Conservation (phyloP, 2,797 vertebrate genomes). For the Notolepis coatsorum region DNA sequence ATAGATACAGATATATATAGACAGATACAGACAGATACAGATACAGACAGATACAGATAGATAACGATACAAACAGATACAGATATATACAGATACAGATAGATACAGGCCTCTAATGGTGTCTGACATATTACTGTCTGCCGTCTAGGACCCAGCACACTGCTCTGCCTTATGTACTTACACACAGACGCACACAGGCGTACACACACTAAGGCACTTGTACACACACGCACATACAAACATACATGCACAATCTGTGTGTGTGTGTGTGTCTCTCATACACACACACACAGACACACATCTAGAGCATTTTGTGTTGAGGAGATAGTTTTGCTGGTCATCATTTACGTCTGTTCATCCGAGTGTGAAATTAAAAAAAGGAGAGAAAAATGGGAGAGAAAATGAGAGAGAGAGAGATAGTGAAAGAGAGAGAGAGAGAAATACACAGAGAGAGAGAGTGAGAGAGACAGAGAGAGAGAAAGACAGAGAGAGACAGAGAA, state of each 20-base stretch:
- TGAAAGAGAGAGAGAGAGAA: constrained; percentile 2
- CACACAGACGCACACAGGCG: constrained; percentile 1
- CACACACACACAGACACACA: constrained; percentile 20
- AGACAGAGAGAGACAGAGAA: constrained; percentile 23
- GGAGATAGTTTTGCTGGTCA: constrained; percentile 59
- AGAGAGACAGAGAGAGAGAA: constrained; percentile 12
- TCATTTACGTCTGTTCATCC: constrained; percentile 70
- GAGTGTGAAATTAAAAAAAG: constrained; percentile 79
- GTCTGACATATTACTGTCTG: too few species aligned
- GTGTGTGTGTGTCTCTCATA: too few species aligned
- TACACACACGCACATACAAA: constrained; percentile 6
- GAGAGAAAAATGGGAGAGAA: constrained; percentile 48
- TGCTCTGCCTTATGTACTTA: too few species aligned
- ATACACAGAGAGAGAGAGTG: neutral
- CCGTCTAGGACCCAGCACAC: too few species aligned
- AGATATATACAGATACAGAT: too few species aligned
- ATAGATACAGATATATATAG: too few species aligned
- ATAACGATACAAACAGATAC: too few species aligned
- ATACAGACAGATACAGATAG: too few species aligned
- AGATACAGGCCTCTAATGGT: too few species aligned
- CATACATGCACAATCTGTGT: too few species aligned
- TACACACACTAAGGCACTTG: constrained; percentile 29
- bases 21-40: too few species aligned
- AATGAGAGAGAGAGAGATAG: constrained; percentile 10
- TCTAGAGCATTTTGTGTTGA: constrained; percentile 35